Base-by-base conservation (phyloP, 2,797 vertebrate species). In the Premnoplex brunnescens region DNA sequence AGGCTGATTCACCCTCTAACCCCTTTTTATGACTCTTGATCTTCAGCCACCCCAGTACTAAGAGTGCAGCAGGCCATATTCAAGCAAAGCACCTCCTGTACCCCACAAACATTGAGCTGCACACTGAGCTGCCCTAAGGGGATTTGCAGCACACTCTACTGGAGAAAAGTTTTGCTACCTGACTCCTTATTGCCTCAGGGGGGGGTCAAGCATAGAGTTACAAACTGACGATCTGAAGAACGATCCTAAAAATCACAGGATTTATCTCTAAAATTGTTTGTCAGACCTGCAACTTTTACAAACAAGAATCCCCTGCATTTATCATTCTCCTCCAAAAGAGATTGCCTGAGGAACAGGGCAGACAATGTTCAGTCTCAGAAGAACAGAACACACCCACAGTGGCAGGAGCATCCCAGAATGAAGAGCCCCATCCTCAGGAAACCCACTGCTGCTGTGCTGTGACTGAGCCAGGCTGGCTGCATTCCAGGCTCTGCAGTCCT, bases 361-460 rank as follows among this genome's bases (percentile, higher is more conserved):
- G 34, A 66, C 15, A 4, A 22, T 0, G 0, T 24, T 46, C 14
- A 9, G 9, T 3, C 26, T 55, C 27, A 2, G 23, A 82, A 55
- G 39, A 80, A 30, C 14, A 52, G 14, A 22, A 30, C 7, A 7
- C 22, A 48, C 46, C 23, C 46, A 48, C 8, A 28, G 16, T 58
- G n/a, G 5, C 30, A 80, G 60, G 77, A 51, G 4, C 20, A 41
- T 6, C n/a, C 26, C 60, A 30, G n/a, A 36, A n/a, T 6, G 2
- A 37, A 12, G 23, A 28, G 4, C 2, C 20, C 11, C 21, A 6
- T 16, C 11, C 41, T 37, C n/a, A 27, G 51, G 21, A 79, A 68
- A 58, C 4, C 37, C 2, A 2, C 15, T 20, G 46, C 51, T 52
- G 51, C 51, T 52, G 28, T 19, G 28, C 17, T 19, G 18, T 28